Conservation (phyloP, 2,113 vertebrate species). For the Corythornis cristatus region DNA sequence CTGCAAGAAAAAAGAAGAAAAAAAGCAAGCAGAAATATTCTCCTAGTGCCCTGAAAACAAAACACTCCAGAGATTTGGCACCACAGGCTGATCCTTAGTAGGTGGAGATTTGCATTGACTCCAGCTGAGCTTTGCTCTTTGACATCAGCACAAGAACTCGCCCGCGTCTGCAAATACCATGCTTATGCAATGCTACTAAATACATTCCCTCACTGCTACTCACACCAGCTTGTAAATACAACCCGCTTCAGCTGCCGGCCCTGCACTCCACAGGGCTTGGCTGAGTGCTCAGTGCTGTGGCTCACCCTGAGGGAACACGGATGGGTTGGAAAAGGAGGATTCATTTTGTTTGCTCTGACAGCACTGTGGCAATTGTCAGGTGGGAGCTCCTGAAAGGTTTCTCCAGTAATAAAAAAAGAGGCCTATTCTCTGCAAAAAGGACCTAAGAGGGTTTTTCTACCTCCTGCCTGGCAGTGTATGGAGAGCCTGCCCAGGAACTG, state of each 20-base stretch:
- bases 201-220: not conserved
- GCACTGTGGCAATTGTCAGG: rapidly evolving
- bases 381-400: not conserved
- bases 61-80: slow-evolving; percentile 34
- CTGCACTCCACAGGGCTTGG: rapidly evolving
- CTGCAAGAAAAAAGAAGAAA: not conserved
- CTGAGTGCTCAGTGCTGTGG: rapidly evolving
- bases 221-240: not conserved
- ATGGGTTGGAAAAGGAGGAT: not conserved
- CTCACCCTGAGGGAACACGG: rapidly evolving
- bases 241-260: not conserved
- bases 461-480: not conserved
- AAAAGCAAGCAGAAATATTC: not conserved
- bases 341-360: rapidly evolving
- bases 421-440: not conserved
- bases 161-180: slow-evolving; percentile 7
- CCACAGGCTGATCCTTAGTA: not conserved
- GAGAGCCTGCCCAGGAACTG: rapidly evolving
- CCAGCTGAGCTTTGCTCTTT: slow-evolving; percentile 52
- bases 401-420: not conserved
- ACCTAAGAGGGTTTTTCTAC: not conserved
- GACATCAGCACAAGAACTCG: slow-evolving; percentile 33
- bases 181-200: slow-evolving; percentile 38
- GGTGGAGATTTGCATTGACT: slow-evolving; percentile 20
- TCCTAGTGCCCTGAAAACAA: slow-evolving; percentile 41